Base-by-base conservation (phyloP, 2,888 invertebrate genomes). In the Masnerella sp. region DNA sequence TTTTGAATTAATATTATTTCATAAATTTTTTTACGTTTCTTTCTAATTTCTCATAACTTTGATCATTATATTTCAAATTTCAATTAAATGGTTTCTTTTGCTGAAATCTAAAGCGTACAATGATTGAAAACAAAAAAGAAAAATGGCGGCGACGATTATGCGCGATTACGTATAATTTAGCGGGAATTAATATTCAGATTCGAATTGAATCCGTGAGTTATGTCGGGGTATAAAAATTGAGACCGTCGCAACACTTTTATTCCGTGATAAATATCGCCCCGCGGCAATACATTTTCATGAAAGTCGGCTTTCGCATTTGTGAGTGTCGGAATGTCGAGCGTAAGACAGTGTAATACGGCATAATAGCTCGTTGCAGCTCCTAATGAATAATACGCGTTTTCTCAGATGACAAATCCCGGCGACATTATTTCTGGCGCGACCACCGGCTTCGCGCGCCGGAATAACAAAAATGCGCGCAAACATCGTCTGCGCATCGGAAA, bases 371-470 rank as follows among this genome's bases (percentile, higher is more conserved):
- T 65, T 65, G 74, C 42, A 59, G 61, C 38, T 61, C 14, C 65
- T 74, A 71, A 74, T 74, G 70, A 74, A 74, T 74, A 74, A 74
- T 70, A 70, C 30, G 75, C 67, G 17, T 68, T 67, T 67, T 34
- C 62, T 51, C 34, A 67, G 70, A 74, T 70, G 70, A 74, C 67
- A 70, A 74, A 74, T 70, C 70, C 54, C 61, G 51, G 54, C 49
- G 70, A 67, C 74, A 70, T 74, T 74, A 74, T 70, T 74, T 67
- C 67, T 58, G 67, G 54, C 56, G 64, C 56, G 59, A 52, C 51
- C 52, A 67, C 54, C 65, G 64, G 51, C 36, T n/a, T 47, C 45
- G 40, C 30, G 14, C 36, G 38, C 9, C 17, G 12, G 42, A 28
- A 15, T 28, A 28, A 18, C 22, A 42, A 42, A 32, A 54, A 40